These are phyloP conservation scores for Onychostruthus taczanowskii DNA, from an alignment of 2,113 vertebrate species.

Conservation along the genomic window DNA sequence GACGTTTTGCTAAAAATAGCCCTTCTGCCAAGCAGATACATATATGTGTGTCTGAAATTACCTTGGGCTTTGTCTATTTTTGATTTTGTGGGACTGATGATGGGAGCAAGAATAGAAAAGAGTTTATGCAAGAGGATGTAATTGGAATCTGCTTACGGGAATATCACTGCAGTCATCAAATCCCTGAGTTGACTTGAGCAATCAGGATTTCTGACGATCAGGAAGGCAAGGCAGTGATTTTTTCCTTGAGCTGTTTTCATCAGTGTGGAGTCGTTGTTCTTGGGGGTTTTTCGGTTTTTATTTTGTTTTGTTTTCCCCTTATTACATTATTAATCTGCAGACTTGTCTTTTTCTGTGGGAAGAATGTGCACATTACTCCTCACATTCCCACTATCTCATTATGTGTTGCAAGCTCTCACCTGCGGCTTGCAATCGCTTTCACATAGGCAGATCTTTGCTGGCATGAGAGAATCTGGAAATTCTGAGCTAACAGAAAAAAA, in stretches of 20 bases:
- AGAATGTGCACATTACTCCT: not conserved
- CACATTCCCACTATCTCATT: not conserved
- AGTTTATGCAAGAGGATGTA: not conserved
- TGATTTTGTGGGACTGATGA: not conserved
- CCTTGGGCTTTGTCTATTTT: not conserved
- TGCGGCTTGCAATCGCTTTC: not conserved
- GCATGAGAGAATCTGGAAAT: not conserved
- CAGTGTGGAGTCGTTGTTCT: not conserved
- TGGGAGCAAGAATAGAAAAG: not conserved
- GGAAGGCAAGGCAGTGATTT: not conserved
- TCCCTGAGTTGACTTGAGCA: constrained; percentile 19
- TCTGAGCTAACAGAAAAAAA: not conserved
- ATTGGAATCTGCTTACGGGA: not conserved
- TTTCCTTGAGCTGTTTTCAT: not conserved
- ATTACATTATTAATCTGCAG: not conserved
- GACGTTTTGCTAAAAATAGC: not conserved
- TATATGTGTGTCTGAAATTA: not conserved
- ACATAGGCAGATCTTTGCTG: not conserved
- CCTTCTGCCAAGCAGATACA: not conserved
- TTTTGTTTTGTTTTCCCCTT: not conserved
- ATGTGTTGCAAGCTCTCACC: not conserved
- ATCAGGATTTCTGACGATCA: not conserved
- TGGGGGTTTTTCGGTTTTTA: not conserved
- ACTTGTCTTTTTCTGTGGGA: not conserved
- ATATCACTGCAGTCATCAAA: constrained; percentile 24